A percentile compares a stretch with the other conserved stretches of the same genome.
Conservation (phyloP, 2,888 invertebrate genomes). For the Polylopha cassiicola region DNA sequence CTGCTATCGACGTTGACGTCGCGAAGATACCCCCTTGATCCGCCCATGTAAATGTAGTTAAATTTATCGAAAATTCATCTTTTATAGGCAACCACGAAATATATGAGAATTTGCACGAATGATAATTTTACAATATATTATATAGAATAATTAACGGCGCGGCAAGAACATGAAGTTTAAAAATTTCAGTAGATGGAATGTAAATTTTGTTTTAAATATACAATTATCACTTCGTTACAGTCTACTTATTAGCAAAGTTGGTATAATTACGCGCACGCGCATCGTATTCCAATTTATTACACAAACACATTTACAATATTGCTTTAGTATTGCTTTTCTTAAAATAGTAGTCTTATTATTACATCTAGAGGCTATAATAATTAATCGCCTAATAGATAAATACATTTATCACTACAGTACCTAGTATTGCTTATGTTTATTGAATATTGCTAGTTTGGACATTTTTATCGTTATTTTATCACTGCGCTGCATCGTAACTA, state of each 20-base stretch:
- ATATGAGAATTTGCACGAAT: no score
- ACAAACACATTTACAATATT: conserved; percentile 46
- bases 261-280: conserved; percentile 30
- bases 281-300: conserved; percentile 36
- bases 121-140: no score
- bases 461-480: conserved; percentile 43
- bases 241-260: conserved; percentile 54
- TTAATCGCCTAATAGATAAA: conserved; percentile 23
- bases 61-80: no score
- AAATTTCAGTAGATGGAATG: conserved; percentile 15
- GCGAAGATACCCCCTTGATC: no score
- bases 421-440: conserved; percentile 39
- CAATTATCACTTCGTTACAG: conserved; percentile 56
- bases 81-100: no score
- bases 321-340: conserved; percentile 54
- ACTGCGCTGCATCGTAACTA: conserved; percentile 36
- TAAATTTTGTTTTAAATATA: conserved; percentile 32
- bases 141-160: no score
- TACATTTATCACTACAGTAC: conserved; percentile 25
- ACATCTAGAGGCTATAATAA: conserved; percentile 36
- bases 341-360: conserved; percentile 24
- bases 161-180: conserved; percentile 12
- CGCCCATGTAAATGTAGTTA: no score
- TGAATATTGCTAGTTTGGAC: conserved; percentile 58
- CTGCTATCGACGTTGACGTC: no score